These are phyloP conservation scores for Turritopsis rubra DNA, from an alignment of 30 jellyfish, hydroid and myxozoan species.

Conservation along the genomic window DNA sequence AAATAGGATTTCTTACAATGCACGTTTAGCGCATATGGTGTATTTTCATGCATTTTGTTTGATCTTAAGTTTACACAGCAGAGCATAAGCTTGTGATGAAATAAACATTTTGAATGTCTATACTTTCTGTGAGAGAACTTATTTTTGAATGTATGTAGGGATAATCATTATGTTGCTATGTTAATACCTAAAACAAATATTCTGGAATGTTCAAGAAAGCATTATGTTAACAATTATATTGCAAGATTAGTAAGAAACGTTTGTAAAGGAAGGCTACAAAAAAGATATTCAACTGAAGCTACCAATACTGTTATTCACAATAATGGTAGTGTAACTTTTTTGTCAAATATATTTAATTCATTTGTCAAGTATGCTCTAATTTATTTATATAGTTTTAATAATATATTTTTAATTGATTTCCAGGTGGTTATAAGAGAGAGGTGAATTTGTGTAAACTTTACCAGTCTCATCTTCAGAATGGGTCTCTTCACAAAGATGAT, in stretches of 20 bases:
- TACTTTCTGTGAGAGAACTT: neutral
- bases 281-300: neutral
- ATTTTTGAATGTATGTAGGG: neutral
- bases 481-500: slow-evolving; percentile 40
- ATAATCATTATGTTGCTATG: neutral
- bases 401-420: too few species aligned
- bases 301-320: neutral
- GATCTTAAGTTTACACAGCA: too few species aligned
- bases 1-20: too few species aligned
- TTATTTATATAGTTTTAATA: too few species aligned
- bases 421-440: neutral
- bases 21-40: too few species aligned
- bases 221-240: too few species aligned
- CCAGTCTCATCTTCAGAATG: slow-evolving; percentile 29
- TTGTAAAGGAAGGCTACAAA: neutral
- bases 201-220: neutral
- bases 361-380: too few species aligned
- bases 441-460: slow-evolving; percentile 16
- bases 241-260: neutral
- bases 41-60: too few species aligned
- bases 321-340: neutral
- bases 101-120: neutral
- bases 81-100: too few species aligned
- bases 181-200: neutral
- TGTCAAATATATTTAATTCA: too few species aligned